A percentile compares a stretch with the other conserved stretches of the same genome.
Evolutionary conservation across 1,140 invertebrate species (phyloP).

Genomic region (Dendroctonus ponderosae): DNA sequence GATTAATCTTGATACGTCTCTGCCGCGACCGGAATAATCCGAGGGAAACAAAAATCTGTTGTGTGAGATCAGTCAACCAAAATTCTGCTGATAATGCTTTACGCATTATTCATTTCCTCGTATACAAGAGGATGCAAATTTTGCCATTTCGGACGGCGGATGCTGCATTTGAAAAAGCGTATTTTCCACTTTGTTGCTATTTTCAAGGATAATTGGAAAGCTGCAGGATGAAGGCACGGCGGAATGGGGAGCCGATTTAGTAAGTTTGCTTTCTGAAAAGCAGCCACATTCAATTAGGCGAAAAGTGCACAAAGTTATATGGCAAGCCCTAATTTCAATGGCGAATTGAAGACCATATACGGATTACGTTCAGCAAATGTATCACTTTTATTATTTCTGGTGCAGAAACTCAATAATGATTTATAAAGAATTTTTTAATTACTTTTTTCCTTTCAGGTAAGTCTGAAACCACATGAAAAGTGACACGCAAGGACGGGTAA

Average conservation of each 20-base stretch:
- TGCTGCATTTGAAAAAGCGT: slow-evolving; percentile 13
- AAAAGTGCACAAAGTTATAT: too few species aligned
- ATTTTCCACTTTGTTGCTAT: slow-evolving; percentile 4
- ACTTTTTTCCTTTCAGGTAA: too few species aligned
- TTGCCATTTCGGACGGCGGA: not conserved
- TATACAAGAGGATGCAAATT: slow-evolving; percentile 13
- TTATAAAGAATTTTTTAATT: too few species aligned
- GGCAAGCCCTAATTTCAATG: too few species aligned
- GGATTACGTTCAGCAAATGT: too few species aligned
- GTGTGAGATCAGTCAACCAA: slow-evolving; percentile 28
- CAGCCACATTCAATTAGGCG: too few species aligned
- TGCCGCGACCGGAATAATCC: slow-evolving; percentile 2
- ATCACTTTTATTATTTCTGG: too few species aligned
- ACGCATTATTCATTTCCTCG: slow-evolving; percentile 25
- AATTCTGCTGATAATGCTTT: slow-evolving; percentile 28
- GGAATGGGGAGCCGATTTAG: not conserved
- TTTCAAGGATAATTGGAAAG: slow-evolving; percentile 13
- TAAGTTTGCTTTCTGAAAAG: too few species aligned
- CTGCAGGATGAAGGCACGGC: not conserved
- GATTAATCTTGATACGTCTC: slow-evolving; percentile 29
- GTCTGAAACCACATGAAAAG: too few species aligned
- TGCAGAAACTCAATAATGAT: too few species aligned
- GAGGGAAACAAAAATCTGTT: slow-evolving; percentile 17
- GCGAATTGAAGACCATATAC: too few species aligned
- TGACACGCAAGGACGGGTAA: too few species aligned